Evolutionary conservation across 2,113 vertebrate species (phyloP).

Genomic region (Kryptolebias marmoratus): DNA sequence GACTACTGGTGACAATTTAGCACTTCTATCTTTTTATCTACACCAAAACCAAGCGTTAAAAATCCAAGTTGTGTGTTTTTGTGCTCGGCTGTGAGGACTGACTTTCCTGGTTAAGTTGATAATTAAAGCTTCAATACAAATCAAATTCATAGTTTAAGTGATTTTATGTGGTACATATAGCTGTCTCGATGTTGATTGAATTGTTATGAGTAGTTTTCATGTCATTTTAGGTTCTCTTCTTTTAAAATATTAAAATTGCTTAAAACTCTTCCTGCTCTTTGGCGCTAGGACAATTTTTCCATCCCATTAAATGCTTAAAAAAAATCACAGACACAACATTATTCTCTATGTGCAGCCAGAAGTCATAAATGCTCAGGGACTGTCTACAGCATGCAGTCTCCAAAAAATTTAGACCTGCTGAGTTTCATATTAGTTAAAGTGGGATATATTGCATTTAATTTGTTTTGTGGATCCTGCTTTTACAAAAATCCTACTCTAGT

Average conservation of each 20-base stretch:
- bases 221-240: too few species aligned
- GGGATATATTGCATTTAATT: not conserved
- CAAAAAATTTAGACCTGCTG: not conserved
- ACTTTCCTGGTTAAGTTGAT: not conserved
- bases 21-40: too few species aligned
- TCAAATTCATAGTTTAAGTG: not conserved
- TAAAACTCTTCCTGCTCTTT: not conserved
- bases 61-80: not conserved
- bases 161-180: not conserved
- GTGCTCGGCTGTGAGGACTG: not conserved
- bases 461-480: constrained; percentile 1
- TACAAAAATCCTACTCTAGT: not conserved
- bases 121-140: not conserved
- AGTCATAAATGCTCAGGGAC: not conserved
- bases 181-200: too few species aligned
- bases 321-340: not conserved
- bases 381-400: too few species aligned
- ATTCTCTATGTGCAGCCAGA: not conserved
- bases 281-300: not conserved
- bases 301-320: not conserved
- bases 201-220: too few species aligned
- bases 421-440: not conserved
- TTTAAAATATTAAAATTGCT: not conserved
- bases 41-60: too few species aligned
- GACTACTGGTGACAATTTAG: too few species aligned